Percentiles rank a stretch among this genome's conserved stretches.
These are phyloP conservation scores for Liolophura sinensis DNA, from an alignment of 1,140 invertebrate genomes.

Conservation along the genomic window DNA sequence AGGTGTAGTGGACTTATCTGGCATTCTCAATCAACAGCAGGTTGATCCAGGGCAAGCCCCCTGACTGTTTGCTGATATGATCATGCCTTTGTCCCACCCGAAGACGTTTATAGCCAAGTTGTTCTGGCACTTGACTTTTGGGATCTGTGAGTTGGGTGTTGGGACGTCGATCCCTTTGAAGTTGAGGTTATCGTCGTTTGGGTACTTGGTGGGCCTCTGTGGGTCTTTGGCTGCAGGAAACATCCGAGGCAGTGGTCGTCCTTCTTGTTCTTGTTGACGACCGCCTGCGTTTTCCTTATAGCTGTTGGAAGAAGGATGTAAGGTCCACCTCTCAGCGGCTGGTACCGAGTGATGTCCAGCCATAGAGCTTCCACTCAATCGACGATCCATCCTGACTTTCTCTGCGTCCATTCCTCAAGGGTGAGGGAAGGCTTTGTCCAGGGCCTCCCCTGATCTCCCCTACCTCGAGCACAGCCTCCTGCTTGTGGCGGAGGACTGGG, in stretches of 20 bases:
- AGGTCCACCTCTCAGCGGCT: too few relatives aligned
- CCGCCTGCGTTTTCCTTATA: slow-evolving; percentile 12
- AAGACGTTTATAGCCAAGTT: slow-evolving; percentile 17
- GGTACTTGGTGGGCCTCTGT: background rate
- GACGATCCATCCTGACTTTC: too few relatives aligned
- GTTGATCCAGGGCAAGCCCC: background rate
- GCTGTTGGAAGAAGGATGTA: slow-evolving; percentile 6
- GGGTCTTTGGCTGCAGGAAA: background rate
- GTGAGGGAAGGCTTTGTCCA: too few relatives aligned
- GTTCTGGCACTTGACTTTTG: slow-evolving; percentile 8
- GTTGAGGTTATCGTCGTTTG: slow-evolving; percentile 3
- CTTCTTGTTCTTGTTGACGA: slow-evolving; percentile 16
- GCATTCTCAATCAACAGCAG: background rate
- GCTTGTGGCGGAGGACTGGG: too few relatives aligned
- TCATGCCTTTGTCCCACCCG: background rate
- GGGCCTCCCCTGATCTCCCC: too few relatives aligned
- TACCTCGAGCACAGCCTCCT: too few relatives aligned
- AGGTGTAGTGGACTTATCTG: slow-evolving; percentile 6
- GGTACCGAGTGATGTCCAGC: too few relatives aligned
- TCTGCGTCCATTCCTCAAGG: too few relatives aligned
- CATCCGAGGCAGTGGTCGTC: slow-evolving; percentile 14
- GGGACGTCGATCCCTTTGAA: slow-evolving; percentile 12
- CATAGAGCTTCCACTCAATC: too few relatives aligned
- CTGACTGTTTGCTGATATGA: slow-evolving; percentile 7
- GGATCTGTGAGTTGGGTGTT: slow-evolving; percentile 16